phyloP scores from a whole-genome alignment of 1,140 invertebrate genomes.

The Archivesica marissinica region DNA sequence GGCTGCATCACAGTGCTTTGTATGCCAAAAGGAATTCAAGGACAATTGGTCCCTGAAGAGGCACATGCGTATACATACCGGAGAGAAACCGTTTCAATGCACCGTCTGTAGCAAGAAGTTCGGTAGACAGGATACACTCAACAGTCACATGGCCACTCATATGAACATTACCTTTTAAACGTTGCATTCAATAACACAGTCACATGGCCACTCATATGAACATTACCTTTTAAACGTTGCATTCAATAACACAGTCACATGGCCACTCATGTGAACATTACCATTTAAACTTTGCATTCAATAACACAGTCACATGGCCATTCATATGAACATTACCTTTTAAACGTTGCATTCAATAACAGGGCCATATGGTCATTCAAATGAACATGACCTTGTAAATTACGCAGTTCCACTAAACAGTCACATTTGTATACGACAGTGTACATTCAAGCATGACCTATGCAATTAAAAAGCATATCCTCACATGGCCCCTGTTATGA shows the following conservation, averaged over 20 bases:
- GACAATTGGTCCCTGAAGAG: conserved; percentile 11
- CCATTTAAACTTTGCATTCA: neutral
- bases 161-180: neutral
- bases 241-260: conserved; percentile 20
- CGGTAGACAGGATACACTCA: conserved; percentile 3
- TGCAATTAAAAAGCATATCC: no score
- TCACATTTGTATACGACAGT: no score
- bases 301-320: conserved; percentile 26
- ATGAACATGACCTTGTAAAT: no score
- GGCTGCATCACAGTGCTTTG: no score
- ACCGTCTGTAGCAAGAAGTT: conserved; percentile 7
- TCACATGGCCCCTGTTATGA: no score
- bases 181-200: no score
- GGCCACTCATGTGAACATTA: conserved; percentile 8
- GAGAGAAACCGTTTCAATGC: conserved; percentile 43
- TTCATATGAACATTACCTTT: neutral
- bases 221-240: neutral
- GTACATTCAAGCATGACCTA: no score
- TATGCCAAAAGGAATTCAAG: conserved; percentile 20
- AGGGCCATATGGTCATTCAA: no score
- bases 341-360: no score
- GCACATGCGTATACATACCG: conserved; percentile 12
- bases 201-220: conserved; percentile 26
- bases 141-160: conserved; percentile 26
- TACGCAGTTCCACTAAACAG: no score